A percentile compares a stretch with the other conserved stretches of the same genome.
Conservation (phyloP, 2,888 invertebrate genomes). For the Melinopterus prodromus region DNA sequence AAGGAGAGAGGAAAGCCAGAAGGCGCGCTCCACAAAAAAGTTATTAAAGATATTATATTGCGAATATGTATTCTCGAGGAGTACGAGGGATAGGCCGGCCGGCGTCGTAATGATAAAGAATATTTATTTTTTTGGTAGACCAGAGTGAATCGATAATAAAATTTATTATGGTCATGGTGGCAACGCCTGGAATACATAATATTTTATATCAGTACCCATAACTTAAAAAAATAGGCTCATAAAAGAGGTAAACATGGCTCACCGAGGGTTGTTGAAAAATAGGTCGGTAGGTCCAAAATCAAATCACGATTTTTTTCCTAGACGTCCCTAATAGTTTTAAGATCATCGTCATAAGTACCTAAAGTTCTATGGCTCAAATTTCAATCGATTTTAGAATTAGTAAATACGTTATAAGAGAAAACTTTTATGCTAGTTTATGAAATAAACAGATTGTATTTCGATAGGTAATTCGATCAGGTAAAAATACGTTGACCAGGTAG, state of each 20-base stretch:
- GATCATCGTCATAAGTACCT: too few relatives aligned
- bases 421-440: too few relatives aligned
- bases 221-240: background rate
- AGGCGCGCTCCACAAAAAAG: background rate
- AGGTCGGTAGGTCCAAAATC: too few relatives aligned
- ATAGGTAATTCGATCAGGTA: too few relatives aligned
- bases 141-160: background rate
- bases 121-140: background rate
- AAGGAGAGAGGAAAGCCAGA: background rate
- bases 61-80: background rate
- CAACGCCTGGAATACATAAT: background rate
- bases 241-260: background rate
- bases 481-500: too few relatives aligned
- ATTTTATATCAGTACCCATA: background rate
- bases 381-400: too few relatives aligned
- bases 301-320: too few relatives aligned
- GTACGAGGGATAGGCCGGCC: background rate
- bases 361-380: too few relatives aligned
- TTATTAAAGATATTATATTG: conserved; percentile 4
- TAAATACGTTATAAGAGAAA: too few relatives aligned
- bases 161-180: background rate
- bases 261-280: background rate
- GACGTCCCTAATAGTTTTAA: too few relatives aligned
- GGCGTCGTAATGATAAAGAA: background rate
- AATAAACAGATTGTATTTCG: too few relatives aligned